These are phyloP conservation scores for Anoplopoma fimbria DNA, from an alignment of 2,113 vertebrate species.

Conservation along the genomic window DNA sequence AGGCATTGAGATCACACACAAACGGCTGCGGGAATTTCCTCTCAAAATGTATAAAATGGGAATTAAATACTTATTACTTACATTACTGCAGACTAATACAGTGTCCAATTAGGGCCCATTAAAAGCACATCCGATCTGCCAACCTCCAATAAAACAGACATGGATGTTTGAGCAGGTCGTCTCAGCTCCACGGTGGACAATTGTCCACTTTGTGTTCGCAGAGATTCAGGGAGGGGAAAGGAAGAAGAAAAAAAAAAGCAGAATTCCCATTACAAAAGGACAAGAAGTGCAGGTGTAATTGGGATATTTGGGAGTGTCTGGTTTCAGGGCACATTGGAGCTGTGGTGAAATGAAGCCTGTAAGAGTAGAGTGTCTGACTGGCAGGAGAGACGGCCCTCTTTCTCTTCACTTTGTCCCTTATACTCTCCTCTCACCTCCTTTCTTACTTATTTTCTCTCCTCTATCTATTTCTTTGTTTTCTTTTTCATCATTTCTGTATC, in stretches of 20 bases:
- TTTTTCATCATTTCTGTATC: conserved; percentile 50
- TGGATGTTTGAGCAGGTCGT: conserved; percentile 79
- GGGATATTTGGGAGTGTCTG: conserved; percentile 90
- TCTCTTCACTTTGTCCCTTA: conserved; percentile 5
- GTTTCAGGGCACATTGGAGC: conserved; percentile 89
- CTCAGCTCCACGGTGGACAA: conserved; percentile 73
- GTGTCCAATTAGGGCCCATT: conserved; percentile 73
- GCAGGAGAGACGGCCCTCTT: conserved; percentile 64
- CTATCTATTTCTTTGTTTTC: not conserved
- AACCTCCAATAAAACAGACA: conserved; percentile 77
- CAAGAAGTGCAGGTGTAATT: conserved; percentile 94
- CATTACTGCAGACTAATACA: conserved; percentile 54
- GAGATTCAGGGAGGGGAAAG: conserved; percentile 40
- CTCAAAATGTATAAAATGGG: not conserved
- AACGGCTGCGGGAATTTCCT: not conserved
- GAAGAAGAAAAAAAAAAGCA: conserved; percentile 39
- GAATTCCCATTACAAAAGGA: conserved; percentile 90
- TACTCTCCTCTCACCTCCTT: not conserved
- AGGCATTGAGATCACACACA: not conserved
- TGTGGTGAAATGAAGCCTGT: conserved; percentile 88
- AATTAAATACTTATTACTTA: conserved; percentile 40
- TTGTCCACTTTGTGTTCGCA: conserved; percentile 86
- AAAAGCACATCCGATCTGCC: conserved; percentile 71
- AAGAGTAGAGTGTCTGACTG: conserved; percentile 85
- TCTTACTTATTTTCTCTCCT: not conserved